Base-by-base conservation (phyloP, 2,113 vertebrate genomes). In the Oriolus oriolus region DNA sequence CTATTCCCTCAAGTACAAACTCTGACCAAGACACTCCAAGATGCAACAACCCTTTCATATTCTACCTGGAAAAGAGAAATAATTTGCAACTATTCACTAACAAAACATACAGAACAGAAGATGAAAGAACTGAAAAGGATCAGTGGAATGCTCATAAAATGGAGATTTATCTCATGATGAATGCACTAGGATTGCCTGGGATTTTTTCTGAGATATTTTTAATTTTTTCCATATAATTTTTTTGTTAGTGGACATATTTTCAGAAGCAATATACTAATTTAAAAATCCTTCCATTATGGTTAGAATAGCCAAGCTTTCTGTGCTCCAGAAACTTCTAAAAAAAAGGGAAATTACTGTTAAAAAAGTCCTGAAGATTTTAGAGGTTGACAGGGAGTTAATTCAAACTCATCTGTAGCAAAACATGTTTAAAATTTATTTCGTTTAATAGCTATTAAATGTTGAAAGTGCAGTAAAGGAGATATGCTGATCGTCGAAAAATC, bases 131-230 rank as follows among this genome's bases (percentile, higher is more conserved):
- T 45, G 45, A 53, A 93, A 83, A 76, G 27, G 15, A 79, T 79
- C 15, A 70, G 37, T 69, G 45, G 45, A 69, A 93, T 7, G 4
- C 13, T 85, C 41, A 82, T 52, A 73, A 96, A 95, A 73, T 18
- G 9, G 33, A 89, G 35, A 65, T 54, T 44, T 52, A 76, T 76
- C 37, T 91, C 35, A 83, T 70, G 59, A 77, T 13, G 74, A 76
- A 83, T 50, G 42, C 24, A 70, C 9, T 37, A 80, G 52, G 41
- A 87, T 76, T 85, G 65, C 27, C 39, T 70, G 42, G 45, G 87
- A 52, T 82, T 85, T 93, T 94, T 91, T 83, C 74, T 54, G n/a
- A 87, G 41, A n/a, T 76, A n/a, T 69, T 90, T 91, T 60, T 27
- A 31, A 10, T 47, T 87, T 95, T 87, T 76, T 76, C 53, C 33